Evolutionary conservation across 2,113 vertebrate species (phyloP).

Genomic region (Lagopus leucura): DNA sequence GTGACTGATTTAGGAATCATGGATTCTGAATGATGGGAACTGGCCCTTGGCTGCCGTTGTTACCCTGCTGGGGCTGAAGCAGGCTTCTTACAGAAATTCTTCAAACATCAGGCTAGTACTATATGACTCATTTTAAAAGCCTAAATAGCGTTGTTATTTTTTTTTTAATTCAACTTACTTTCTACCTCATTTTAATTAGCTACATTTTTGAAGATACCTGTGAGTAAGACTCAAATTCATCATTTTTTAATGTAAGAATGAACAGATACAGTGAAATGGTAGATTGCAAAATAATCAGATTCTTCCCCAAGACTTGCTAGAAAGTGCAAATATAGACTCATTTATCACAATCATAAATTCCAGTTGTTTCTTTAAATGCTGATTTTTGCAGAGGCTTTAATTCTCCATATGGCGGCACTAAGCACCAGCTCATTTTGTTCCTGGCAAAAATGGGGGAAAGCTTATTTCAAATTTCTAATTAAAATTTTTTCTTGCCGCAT

Average conservation of each 20-base stretch:
- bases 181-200: background rate
- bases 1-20: background rate
- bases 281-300: background rate
- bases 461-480: conserved; percentile 57
- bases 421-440: conserved; percentile 37
- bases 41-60: background rate
- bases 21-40: background rate
- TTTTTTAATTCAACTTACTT: background rate
- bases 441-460: conserved; percentile 26
- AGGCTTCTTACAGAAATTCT: background rate
- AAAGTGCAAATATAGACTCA: background rate
- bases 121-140: background rate
- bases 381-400: conserved; percentile 25
- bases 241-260: background rate
- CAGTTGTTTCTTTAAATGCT: conserved; percentile 29
- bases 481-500: conserved; percentile 36
- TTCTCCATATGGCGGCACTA: conserved; percentile 35
- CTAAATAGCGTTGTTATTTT: background rate
- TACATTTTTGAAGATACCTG: background rate
- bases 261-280: background rate
- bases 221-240: background rate
- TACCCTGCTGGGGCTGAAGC: background rate
- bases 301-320: background rate
- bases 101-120: background rate
- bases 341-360: conserved; percentile 1